phyloP scores from a whole-genome alignment of 2,797 vertebrate genomes.

The Hemitrygon akajei region DNA sequence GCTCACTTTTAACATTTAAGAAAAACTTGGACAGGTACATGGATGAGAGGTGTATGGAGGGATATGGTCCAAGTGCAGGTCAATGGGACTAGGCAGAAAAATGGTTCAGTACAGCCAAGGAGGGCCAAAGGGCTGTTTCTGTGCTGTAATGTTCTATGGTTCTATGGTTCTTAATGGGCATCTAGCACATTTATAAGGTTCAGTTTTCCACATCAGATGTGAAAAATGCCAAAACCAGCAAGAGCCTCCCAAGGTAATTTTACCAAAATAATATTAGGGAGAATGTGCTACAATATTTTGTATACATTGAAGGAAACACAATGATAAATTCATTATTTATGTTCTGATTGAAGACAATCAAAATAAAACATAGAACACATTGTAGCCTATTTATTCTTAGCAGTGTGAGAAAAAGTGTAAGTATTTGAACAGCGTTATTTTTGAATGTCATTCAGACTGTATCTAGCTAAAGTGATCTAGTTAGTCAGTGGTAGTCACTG shows the following conservation, averaged over 20 bases:
- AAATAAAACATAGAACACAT: conserved; percentile 7
- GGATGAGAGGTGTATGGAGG: no score
- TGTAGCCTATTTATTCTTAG: not conserved
- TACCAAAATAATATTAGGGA: not conserved
- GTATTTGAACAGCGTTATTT: not conserved
- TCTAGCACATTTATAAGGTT: not conserved
- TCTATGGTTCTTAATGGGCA: no score
- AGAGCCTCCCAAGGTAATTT: not conserved
- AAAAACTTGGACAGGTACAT: no score
- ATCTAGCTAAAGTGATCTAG: not conserved
- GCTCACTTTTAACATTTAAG: no score
- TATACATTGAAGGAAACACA: not conserved
- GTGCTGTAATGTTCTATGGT: no score
- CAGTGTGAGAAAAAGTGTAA: conserved; percentile 15
- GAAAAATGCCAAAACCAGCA: not conserved
- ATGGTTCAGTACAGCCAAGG: no score
- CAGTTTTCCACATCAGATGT: not conserved
- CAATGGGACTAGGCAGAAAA: no score
- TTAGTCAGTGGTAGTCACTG: not conserved
- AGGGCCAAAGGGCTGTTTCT: no score
- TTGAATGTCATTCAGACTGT: conserved; percentile 7
- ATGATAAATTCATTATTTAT: not conserved
- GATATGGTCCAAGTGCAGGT: no score
- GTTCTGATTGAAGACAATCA: not conserved
- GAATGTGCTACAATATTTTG: not conserved